A percentile compares a stretch with the other conserved stretches of the same genome.
phyloP scores from a whole-genome alignment of 1,140 invertebrate species.

The Tetramorium simillimum region DNA sequence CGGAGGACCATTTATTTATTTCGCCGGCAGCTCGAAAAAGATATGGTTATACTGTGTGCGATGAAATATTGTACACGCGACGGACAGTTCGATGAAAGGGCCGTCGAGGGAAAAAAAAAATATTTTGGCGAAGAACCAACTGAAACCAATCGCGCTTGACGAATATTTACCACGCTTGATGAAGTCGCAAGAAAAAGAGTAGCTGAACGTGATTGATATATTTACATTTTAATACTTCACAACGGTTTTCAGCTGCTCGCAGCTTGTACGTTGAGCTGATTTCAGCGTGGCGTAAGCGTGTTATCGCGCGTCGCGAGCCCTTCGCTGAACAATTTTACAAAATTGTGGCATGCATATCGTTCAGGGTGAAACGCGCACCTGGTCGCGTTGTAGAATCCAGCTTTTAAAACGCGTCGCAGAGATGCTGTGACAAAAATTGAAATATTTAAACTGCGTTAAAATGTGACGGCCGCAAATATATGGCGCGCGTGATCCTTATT shows the following conservation, averaged over 20 bases:
- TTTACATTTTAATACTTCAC: not conserved
- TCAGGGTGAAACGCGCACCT: not conserved
- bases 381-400: slow-evolving; percentile 22
- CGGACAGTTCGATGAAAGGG: slow-evolving; percentile 18
- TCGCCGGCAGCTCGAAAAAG: slow-evolving; percentile 52
- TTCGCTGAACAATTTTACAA: slow-evolving; percentile 49
- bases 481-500: slow-evolving; percentile 32
- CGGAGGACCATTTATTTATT: slow-evolving; percentile 59
- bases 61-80: slow-evolving; percentile 55
- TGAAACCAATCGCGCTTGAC: slow-evolving; percentile 1
- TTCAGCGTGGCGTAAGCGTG: not conserved
- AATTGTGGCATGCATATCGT: slow-evolving; percentile 47
- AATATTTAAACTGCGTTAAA: slow-evolving; percentile 60
- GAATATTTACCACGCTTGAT: slow-evolving; percentile 1
- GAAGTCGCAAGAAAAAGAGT: not conserved
- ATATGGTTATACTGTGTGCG: slow-evolving; percentile 35
- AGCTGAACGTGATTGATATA: not conserved
- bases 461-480: slow-evolving; percentile 44
- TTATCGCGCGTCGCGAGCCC: not conserved
- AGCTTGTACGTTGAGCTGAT: not conserved
- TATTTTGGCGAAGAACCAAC: not conserved
- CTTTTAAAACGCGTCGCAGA: slow-evolving; percentile 34
- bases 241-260: not conserved
- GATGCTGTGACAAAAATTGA: slow-evolving; percentile 44
- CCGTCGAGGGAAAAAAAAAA: not conserved